phyloP scores from a whole-genome alignment of 2,888 invertebrate species.

The Chironomus tentans region DNA sequence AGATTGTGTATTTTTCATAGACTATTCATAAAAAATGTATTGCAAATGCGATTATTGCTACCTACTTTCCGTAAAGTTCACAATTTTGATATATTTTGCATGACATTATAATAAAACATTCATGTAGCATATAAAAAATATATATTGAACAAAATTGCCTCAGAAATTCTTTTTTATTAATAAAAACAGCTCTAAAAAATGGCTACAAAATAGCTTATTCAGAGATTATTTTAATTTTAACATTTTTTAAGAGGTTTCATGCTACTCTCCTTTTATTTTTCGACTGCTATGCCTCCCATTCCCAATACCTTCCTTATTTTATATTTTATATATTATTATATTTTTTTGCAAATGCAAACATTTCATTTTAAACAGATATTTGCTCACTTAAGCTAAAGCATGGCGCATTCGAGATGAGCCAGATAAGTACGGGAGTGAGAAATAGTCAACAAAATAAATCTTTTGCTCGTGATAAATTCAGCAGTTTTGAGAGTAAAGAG shows the following conservation, averaged over 20 bases:
- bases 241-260: not conserved
- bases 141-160: not conserved
- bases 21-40: not conserved
- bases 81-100: conserved; percentile 7
- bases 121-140: not conserved
- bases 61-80: not conserved
- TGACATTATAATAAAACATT: conserved; percentile 10
- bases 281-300: not conserved
- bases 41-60: conserved; percentile 8
- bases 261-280: too few species aligned
- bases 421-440: not conserved
- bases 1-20: not conserved
- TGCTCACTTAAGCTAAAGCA: too few species aligned
- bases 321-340: not conserved
- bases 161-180: not conserved
- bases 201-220: not conserved
- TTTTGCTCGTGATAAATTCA: too few species aligned
- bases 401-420: too few species aligned
- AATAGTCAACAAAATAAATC: not conserved
- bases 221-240: not conserved
- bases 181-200: not conserved
- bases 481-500: too few species aligned
- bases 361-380: not conserved
- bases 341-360: not conserved
- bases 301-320: too few species aligned